Evolutionary conservation across 2,113 vertebrate species (phyloP), one percentile per base, ranked within the genome.

Genomic region (Nothobranchius kuhntae): DNA sequence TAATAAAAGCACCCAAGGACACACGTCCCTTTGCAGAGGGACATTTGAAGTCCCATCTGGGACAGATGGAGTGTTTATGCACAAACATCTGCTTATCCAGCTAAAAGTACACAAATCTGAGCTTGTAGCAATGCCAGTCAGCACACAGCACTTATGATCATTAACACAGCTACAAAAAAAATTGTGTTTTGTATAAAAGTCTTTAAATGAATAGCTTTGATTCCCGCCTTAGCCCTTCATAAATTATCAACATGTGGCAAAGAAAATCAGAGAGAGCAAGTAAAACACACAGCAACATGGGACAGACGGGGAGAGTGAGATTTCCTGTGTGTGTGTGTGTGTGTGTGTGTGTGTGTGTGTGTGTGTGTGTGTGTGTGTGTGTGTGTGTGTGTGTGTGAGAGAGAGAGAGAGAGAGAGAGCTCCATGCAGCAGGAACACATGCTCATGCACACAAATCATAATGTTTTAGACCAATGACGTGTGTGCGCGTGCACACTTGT

Each of bases 1-100:
- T 56, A 75, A 84, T 86, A 80, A 86, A 89, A 86, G 62, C 72
- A 70, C 46, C 44, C 13, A 46, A 60, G 42, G 65, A 77, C 69
- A 72, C 35, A 0, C 68, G 83, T 65, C 74, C 62, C 44, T 45
- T 45, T 65, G 52, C 12, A 11, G 68, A 55, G 61, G 69, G 65
- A 30, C 56, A 83, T 82, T 82, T 88, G 75, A 86, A 76, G 80
- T 85, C 52, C 68, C 87, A 89, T 82, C 77, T 87, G 81, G 67
- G 57, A 13, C 55, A 75, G 52, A 35, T 58, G 46, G 53, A 68
- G 56, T 89, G 84, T 89, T 89, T 89, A 88, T 56, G 40, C 74
- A 62, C 80, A 87, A 85, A 82, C 90, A 89, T 91, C 86, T 89
- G 87, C 68, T 54, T 65, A 24, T 64, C 61, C 66, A 40, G 63